Evolutionary conservation across 1,140 invertebrate genomes (phyloP).

Genomic region (Bombus polaris): DNA sequence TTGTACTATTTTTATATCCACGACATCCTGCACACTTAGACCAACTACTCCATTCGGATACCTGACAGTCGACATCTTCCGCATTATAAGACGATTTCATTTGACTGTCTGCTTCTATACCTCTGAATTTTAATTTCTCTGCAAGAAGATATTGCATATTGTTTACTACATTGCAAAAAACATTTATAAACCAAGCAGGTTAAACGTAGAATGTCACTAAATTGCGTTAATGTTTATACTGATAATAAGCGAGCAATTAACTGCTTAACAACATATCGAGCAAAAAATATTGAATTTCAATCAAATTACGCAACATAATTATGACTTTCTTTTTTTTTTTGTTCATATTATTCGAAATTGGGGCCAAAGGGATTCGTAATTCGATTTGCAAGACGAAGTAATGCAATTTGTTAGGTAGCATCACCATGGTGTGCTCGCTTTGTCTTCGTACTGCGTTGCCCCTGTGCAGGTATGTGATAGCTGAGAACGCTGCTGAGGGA

Average conservation of each 20-base stretch:
- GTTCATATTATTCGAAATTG: neutral
- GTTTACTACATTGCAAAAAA: neutral
- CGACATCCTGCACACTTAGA: constrained; percentile 86
- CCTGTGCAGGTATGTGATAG: constrained; percentile 78
- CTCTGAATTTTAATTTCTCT: constrained; percentile 70
- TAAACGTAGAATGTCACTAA: neutral
- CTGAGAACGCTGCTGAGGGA: constrained; percentile 79
- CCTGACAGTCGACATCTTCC: constrained; percentile 82
- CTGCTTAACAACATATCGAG: neutral
- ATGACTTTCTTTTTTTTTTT: neutral
- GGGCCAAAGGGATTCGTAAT: neutral
- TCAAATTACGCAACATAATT: neutral
- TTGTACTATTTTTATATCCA: constrained; percentile 80
- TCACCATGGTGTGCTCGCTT: constrained; percentile 79
- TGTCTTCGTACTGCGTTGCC: constrained; percentile 73
- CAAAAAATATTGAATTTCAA: neutral
- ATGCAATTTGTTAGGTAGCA: neutral
- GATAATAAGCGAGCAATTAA: neutral
- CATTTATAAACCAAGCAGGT: neutral
- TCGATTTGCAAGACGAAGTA: neutral
- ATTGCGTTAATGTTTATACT: too few species aligned
- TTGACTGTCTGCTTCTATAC: constrained; percentile 75
- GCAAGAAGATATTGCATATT: constrained; percentile 19
- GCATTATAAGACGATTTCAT: constrained; percentile 63
- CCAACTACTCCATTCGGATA: constrained; percentile 86